Base-by-base conservation (phyloP, 2,113 vertebrate genomes). In the Craseonycteris thonglongyai region DNA sequence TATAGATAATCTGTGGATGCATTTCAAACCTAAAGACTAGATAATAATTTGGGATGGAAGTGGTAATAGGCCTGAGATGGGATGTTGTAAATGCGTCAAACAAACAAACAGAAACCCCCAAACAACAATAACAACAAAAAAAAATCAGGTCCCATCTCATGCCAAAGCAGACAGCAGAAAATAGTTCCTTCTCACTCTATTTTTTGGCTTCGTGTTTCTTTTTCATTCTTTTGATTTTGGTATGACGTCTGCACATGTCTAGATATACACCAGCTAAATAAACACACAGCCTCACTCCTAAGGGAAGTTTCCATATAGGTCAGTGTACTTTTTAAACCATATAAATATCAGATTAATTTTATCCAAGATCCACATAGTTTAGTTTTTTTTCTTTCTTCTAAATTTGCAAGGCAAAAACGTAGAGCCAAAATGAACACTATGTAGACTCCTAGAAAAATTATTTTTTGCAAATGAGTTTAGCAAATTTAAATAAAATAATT, bases 331-430 rank as follows among this genome's bases (percentile, higher is more conserved):
- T 95, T 85, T 0, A 0, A 96, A 88, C 40, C 54, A 61, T 94
- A 51, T 66, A 97, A 96, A 96, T 96, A 94, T 68, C n/a, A 68
- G 54, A 78, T 93, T 84, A 95, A 85, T 71, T 33, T 24, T 54
- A 86, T 91, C 96, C 96, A 98, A 98, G 85, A 97, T 40, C 38
- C 68, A 92, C 3, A 3, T 54, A 78, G 81, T 66, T 94, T 71
- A 69, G 54, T 72, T 24, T 47, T 54, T 45, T 16, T 26, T 24
- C 42, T 88, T 76, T 75, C 33, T 40, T 88, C 65, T 97, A 97
- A 97, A 96, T 88, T 91, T 38, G 22, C 90, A 93, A 82, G 0
- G 0, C 72, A 95, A 92, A 96, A 97, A 96, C 10, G 3, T 56
- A 96, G 51, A 87, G 49, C 40, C 66, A 81, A 95, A 83, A 93